phyloP scores from a whole-genome alignment of 2,888 invertebrate species.

The Selenia dentaria region DNA sequence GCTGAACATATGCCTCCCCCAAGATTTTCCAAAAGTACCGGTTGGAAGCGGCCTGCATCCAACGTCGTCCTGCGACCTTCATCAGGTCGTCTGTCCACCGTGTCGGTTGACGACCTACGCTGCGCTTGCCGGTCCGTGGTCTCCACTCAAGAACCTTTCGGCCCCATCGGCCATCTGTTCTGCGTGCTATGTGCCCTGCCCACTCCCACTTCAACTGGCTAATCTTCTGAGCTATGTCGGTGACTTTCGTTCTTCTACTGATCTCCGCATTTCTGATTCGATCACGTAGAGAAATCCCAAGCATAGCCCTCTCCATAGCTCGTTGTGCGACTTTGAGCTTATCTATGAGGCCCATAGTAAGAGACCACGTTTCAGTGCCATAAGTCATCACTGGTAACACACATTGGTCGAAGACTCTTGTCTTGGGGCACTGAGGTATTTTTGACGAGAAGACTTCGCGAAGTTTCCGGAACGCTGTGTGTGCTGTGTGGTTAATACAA shows the following conservation, averaged over 20 bases:
- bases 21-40: background rate
- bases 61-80: too few species aligned
- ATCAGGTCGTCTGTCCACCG: too few species aligned
- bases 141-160: too few species aligned
- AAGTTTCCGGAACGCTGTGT: too few species aligned
- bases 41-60: too few species aligned
- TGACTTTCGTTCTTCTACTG: background rate
- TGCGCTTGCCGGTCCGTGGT: too few species aligned
- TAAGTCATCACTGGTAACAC: background rate
- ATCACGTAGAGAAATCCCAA: background rate
- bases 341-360: background rate
- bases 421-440: too few species aligned
- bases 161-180: too few species aligned
- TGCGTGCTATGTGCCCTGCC: background rate
- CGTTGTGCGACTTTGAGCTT: background rate
- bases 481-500: too few species aligned
- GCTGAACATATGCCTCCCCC: background rate
- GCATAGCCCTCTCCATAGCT: constrained; percentile 1
- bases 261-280: background rate
- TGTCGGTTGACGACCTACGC: too few species aligned
- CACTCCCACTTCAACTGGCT: background rate
- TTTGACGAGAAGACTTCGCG: too few species aligned
- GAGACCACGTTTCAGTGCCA: background rate
- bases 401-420: too few species aligned
- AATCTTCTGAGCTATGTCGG: background rate